Evolutionary conservation across 2,888 invertebrate genomes (phyloP).

Genomic region (Mycogona germanica): DNA sequence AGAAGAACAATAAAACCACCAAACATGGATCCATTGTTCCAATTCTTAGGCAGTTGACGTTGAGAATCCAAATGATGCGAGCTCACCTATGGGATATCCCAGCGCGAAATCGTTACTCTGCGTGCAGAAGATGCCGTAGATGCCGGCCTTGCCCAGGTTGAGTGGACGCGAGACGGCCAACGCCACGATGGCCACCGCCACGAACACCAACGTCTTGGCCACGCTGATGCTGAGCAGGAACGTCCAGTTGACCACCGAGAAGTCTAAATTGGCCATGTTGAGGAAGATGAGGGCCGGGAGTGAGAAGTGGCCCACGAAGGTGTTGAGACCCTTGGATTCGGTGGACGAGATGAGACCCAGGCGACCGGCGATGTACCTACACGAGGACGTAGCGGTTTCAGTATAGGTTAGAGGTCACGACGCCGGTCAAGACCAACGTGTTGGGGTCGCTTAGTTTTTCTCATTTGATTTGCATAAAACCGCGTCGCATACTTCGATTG

Average conservation of each 20-base stretch:
- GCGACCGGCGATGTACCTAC: constrained; percentile 71
- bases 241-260: constrained; percentile 72
- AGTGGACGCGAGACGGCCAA: constrained; percentile 58
- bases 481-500: too few relatives aligned
- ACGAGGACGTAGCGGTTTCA: constrained; percentile 21
- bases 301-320: constrained; percentile 87
- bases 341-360: constrained; percentile 65
- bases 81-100: constrained; percentile 83
- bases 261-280: constrained; percentile 71
- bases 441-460: too few relatives aligned
- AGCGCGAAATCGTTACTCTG: constrained; percentile 97
- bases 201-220: constrained; percentile 74
- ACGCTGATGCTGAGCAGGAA: constrained; percentile 75
- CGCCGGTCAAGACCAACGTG: too few relatives aligned
- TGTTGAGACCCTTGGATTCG: constrained; percentile 79
- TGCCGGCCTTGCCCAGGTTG: constrained; percentile 71
- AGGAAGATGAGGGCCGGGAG: constrained; percentile 83
- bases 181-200: constrained; percentile 60
- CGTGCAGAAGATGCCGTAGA: constrained; percentile 89
- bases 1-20: constrained; percentile 15
- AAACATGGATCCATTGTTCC: neutral
- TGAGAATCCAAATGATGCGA: neutral
- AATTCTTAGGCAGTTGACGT: neutral
- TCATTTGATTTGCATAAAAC: too few relatives aligned
- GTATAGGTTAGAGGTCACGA: neutral